phyloP scores from a whole-genome alignment of 2,797 vertebrate species.

The Crenuchus spilurus region DNA sequence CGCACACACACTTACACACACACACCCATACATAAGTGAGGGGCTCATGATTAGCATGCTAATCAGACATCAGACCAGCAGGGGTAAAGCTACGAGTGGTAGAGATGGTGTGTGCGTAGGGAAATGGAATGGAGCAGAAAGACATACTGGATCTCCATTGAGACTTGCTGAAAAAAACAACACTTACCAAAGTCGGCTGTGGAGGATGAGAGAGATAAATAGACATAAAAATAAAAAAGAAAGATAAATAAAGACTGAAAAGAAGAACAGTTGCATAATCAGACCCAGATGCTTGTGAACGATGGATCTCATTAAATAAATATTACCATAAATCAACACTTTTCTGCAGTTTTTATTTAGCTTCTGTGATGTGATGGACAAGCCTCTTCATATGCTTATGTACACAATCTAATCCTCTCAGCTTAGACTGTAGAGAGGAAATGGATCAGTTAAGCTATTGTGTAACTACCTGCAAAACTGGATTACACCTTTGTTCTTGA shows the following conservation, averaged over 20 bases:
- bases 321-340: conserved; percentile 5
- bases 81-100: neutral
- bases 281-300: neutral
- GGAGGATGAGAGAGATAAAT: neutral
- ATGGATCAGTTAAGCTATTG: neutral
- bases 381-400: neutral
- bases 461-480: neutral
- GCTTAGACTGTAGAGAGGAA: neutral
- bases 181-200: neutral
- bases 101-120: neutral
- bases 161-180: neutral
- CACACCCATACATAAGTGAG: conserved; percentile 1
- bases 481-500: no score
- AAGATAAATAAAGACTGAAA: neutral
- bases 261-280: neutral
- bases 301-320: neutral
- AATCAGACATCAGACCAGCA: neutral
- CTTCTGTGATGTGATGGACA: neutral
- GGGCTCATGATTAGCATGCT: neutral
- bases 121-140: neutral
- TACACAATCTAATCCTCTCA: neutral
- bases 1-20: conserved; percentile 16
- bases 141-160: neutral
- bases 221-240: neutral
- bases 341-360: neutral